Percentiles rank a stretch among this genome's conserved stretches.
These are phyloP conservation scores for Achatina immaculata DNA, from an alignment of 1,140 invertebrate genomes.

Conservation along the genomic window DNA sequence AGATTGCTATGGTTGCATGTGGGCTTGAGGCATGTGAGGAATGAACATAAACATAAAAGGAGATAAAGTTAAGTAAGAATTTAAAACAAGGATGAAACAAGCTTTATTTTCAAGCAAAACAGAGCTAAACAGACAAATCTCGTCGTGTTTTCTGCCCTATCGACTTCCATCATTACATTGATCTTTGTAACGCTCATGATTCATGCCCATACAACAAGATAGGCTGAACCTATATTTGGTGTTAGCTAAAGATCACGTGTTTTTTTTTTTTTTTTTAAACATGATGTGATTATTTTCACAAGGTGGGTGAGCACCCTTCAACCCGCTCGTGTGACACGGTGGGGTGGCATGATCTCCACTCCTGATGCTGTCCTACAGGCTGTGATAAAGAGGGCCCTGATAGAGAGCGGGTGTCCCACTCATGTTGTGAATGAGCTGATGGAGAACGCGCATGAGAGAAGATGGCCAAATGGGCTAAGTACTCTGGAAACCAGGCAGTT, in stretches of 20 bases:
- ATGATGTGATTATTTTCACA: conserved; percentile 8
- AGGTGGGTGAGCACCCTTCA: conserved; percentile 89
- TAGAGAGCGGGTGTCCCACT: conserved; percentile 87
- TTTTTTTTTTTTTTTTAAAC: neutral
- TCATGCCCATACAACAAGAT: neutral
- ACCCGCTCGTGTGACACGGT: conserved; percentile 89
- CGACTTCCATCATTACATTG: neutral
- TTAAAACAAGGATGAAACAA: no score
- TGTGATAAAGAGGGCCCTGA: conserved; percentile 87
- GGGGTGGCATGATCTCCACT: conserved; percentile 98
- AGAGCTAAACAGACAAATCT: no score
- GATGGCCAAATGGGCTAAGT: conserved; percentile 92
- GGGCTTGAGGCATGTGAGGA: no score
- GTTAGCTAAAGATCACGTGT: neutral
- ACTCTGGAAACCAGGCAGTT: conserved; percentile 91
- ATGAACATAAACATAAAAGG: no score
- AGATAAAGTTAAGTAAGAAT: no score
- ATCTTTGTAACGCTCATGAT: neutral
- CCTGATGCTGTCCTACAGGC: conserved; percentile 90
- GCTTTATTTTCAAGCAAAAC: no score
- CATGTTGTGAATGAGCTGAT: conserved; percentile 94
- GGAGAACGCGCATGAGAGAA: conserved; percentile 95
- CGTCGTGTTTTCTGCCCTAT: neutral
- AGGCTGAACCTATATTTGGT: neutral
- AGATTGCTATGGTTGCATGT: no score